Evolutionary conservation across 2,797 vertebrate species (phyloP).

Genomic region (Bradypus variegatus): DNA sequence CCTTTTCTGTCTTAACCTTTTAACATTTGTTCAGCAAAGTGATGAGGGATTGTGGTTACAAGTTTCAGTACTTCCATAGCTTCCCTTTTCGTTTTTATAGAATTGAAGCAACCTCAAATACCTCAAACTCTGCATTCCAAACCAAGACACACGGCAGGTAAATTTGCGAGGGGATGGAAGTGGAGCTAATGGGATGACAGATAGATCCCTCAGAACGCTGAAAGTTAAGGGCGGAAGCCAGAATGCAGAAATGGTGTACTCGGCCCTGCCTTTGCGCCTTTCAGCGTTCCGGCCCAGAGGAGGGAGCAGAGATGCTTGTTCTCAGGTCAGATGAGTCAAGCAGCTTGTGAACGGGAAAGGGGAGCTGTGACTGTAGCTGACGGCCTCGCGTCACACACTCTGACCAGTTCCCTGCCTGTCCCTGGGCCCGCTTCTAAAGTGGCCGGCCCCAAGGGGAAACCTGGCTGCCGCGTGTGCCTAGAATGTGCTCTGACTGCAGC

Average conservation of each 20-base stretch:
- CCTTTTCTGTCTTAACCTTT: neutral
- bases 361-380: neutral
- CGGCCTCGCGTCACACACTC: no score
- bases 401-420: no score
- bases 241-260: accelerated
- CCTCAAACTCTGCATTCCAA: constrained; percentile 27
- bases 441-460: no score
- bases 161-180: neutral
- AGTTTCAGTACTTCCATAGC: neutral
- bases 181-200: no score
- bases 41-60: neutral
- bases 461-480: no score
- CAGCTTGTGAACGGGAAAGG: neutral
- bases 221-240: neutral
- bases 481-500: no score
- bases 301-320: no score
- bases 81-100: neutral
- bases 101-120: neutral
- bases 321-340: accelerated
- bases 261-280: neutral
- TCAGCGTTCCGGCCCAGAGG: neutral
- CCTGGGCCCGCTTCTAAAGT: no score
- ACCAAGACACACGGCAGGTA: no score
- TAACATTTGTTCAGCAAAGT: neutral
- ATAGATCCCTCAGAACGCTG: neutral